Percentiles rank a stretch among this genome's conserved stretches.
phyloP scores from a whole-genome alignment of 2,888 invertebrate genomes.

The Harpalus rubripes region DNA sequence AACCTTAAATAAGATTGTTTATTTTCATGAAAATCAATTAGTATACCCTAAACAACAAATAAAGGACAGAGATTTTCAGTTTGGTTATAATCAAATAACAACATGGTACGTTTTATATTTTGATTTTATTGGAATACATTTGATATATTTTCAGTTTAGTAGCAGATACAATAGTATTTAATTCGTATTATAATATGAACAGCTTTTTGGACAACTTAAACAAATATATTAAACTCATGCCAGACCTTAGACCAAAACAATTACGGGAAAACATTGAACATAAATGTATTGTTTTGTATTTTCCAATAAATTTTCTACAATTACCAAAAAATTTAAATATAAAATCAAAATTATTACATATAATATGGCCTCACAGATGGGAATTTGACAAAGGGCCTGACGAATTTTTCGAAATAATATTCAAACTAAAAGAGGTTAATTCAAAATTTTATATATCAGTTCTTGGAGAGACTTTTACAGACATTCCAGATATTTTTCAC shows the following conservation, averaged over 20 bases:
- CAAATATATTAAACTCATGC: conserved; percentile 82
- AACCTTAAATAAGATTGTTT: conserved; percentile 82
- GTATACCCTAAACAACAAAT: conserved; percentile 84
- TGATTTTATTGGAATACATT: conserved; percentile 30
- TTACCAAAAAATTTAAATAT: conserved; percentile 68
- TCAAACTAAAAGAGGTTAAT: conserved; percentile 78
- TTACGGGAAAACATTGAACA: conserved; percentile 79
- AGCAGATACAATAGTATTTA: conserved; percentile 85
- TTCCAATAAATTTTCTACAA: conserved; percentile 71
- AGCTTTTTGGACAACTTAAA: conserved; percentile 83
- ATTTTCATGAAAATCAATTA: conserved; percentile 89
- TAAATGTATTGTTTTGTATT: conserved; percentile 83
- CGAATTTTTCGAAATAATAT: conserved; percentile 80
- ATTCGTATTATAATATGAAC: conserved; percentile 84
- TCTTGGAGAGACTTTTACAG: conserved; percentile 82
- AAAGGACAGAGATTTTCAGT: conserved; percentile 86
- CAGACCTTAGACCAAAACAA: conserved; percentile 82
- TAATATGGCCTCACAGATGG: conserved; percentile 89
- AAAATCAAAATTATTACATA: conserved; percentile 76
- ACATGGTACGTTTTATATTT: conserved; percentile 79
- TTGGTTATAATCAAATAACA: conserved; percentile 86
- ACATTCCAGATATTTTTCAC: conserved; percentile 81
- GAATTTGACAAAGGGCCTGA: conserved; percentile 88
- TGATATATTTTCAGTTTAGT: conserved; percentile 79
- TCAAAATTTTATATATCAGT: conserved; percentile 81